Percentiles rank a stretch among this genome's conserved stretches.
Conservation (phyloP, 2,888 invertebrate species). For the Pyrgus malvae region DNA sequence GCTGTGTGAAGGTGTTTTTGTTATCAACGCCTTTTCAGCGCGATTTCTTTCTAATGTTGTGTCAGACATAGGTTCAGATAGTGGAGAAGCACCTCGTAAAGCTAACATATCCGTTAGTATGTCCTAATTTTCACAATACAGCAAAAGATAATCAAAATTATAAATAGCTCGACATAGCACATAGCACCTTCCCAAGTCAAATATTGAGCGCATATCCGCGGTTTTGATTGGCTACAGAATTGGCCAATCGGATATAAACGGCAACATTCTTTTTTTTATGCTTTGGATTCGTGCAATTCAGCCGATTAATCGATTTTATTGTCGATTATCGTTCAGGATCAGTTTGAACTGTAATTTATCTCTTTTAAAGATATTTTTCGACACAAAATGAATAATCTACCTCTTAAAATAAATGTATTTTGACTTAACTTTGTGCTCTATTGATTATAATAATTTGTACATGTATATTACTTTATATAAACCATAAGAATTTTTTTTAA, state of each 20-base stretch:
- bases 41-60: constrained; percentile 64
- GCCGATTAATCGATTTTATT: not conserved
- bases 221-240: constrained; percentile 47
- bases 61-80: constrained; percentile 70
- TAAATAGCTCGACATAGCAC: constrained; percentile 9
- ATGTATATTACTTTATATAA: too few relatives aligned
- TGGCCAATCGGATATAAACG: constrained; percentile 41
- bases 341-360: too few relatives aligned
- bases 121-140: not conserved
- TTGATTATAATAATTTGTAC: too few relatives aligned
- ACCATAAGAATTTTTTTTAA: not conserved
- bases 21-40: constrained; percentile 66
- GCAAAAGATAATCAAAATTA: constrained; percentile 2
- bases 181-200: constrained; percentile 30
- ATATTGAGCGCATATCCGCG: constrained; percentile 61
- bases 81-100: constrained; percentile 64
- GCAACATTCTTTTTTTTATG: too few relatives aligned
- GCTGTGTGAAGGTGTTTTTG: constrained; percentile 61
- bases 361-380: too few relatives aligned
- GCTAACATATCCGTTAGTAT: constrained; percentile 47
- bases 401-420: too few relatives aligned
- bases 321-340: too few relatives aligned
- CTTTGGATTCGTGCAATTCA: not conserved
- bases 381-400: too few relatives aligned
- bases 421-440: too few relatives aligned